phyloP scores from a whole-genome alignment of 92 coral and sea anemone genomes.

The Parazoanthus darwini region DNA sequence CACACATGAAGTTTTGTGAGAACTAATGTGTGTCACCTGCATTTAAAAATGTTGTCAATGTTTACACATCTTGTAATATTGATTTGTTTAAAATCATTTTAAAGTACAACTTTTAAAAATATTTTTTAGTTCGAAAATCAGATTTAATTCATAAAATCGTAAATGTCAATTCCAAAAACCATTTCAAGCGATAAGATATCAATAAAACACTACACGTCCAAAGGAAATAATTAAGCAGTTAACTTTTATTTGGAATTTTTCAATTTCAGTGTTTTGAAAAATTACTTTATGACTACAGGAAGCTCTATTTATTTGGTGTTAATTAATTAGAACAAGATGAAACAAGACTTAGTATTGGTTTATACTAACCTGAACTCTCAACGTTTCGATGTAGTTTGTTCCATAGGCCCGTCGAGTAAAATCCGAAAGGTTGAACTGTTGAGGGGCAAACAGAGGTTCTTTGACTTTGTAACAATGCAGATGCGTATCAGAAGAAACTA shows the following conservation, averaged over 20 bases:
- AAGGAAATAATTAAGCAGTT: background rate
- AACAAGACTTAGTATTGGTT: background rate
- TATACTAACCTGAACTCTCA: constrained; percentile 92
- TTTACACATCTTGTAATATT: background rate
- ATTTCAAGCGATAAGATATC: background rate
- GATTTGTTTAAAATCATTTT: background rate
- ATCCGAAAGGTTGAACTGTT: constrained; percentile 98
- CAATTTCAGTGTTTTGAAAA: background rate
- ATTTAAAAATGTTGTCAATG: background rate
- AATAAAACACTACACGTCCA: background rate
- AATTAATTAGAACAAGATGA: background rate
- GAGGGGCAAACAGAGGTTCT: background rate
- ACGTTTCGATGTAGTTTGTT: constrained; percentile 98
- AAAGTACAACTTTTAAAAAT: too few relatives aligned
- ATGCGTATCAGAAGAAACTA: background rate
- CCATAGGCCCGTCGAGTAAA: constrained; percentile 99
- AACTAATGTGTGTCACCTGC: background rate
- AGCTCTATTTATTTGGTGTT: background rate
- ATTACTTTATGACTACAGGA: constrained; percentile 2
- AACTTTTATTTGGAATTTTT: background rate
- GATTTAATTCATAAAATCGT: background rate
- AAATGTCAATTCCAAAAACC: background rate
- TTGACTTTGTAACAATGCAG: constrained; percentile 18
- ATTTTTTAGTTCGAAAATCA: background rate
- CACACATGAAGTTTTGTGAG: background rate